Conservation (phyloP, 2,113 vertebrate species). For the Paradisaea rubra region DNA sequence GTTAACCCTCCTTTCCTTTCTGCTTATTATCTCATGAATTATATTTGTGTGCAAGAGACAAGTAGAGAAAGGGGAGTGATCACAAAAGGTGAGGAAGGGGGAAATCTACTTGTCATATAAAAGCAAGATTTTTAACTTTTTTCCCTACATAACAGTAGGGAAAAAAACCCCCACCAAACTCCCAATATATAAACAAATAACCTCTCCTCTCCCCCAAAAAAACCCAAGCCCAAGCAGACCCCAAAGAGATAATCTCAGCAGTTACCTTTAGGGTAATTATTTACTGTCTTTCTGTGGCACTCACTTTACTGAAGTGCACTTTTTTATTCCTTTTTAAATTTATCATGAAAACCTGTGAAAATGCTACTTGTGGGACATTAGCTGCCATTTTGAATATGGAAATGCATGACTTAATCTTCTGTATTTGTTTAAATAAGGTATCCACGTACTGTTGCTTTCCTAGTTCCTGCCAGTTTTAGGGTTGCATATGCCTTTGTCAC, state of each 20-base stretch:
- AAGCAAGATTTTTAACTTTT: neutral
- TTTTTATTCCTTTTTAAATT: neutral
- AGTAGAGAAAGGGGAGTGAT: neutral
- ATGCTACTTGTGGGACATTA: neutral
- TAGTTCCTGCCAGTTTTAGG: neutral
- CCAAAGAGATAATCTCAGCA: neutral
- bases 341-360: neutral
- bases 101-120: neutral
- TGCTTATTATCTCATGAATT: neutral
- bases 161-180: rapidly evolving
- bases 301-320: neutral
- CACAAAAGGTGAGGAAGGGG: neutral
- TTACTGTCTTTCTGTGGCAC: neutral
- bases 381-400: neutral
- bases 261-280: neutral
- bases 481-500: neutral
- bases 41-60: neutral
- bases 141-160: neutral
- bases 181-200: neutral
- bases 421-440: neutral
- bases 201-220: no score
- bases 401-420: neutral
- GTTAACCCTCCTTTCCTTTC: neutral
- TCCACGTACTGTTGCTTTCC: neutral
- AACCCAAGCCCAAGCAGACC: neutral